These are phyloP conservation scores for Sebastes paucispinis DNA, from an alignment of 2,797 vertebrate species.

Conservation along the genomic window DNA sequence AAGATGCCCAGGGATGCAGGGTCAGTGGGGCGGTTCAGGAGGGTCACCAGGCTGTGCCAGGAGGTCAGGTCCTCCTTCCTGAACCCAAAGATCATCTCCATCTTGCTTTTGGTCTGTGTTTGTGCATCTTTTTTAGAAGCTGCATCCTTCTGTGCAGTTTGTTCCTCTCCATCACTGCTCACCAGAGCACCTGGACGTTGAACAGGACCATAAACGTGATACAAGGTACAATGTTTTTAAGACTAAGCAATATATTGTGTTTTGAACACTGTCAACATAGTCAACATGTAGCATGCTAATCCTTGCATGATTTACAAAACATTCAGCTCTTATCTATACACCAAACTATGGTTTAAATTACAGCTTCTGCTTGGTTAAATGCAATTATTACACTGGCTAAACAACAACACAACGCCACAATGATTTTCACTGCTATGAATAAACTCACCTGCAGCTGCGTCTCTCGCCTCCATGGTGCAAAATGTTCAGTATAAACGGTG, in stretches of 20 bases:
- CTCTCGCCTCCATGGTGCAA: conserved; percentile 73
- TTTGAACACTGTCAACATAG: background rate
- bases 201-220: background rate
- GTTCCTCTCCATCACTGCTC: conserved; percentile 50
- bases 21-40: conserved; percentile 90
- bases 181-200: conserved; percentile 55
- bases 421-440: background rate
- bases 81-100: conserved; percentile 88
- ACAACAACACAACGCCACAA: background rate
- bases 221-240: background rate
- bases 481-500: background rate
- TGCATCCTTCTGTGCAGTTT: conserved; percentile 10
- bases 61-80: conserved; percentile 84
- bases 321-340: background rate
- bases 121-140: conserved; percentile 20
- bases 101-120: conserved; percentile 55
- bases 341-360: background rate
- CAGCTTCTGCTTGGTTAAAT: background rate
- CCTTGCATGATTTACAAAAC: background rate
- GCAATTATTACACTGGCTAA: background rate
- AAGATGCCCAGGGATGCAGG: conserved; percentile 91
- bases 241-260: background rate
- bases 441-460: conserved; percentile 74
- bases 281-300: background rate
- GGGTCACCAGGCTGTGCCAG: conserved; percentile 85